Evolutionary conservation across 2,113 vertebrate genomes (phyloP).

Genomic region (Neomonachus schauinslandi): DNA sequence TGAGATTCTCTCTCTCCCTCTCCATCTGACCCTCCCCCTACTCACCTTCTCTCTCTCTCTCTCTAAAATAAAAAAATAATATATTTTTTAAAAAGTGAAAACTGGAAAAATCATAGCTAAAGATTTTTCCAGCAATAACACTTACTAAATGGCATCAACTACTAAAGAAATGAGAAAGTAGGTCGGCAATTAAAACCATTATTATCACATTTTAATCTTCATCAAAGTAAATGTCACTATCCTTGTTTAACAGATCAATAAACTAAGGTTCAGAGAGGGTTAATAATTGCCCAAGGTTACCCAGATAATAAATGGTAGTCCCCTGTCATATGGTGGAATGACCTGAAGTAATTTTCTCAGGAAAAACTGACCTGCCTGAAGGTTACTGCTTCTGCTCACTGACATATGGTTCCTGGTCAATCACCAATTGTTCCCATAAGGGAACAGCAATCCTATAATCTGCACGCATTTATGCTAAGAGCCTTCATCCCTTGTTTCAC

Average conservation of each 20-base stretch:
- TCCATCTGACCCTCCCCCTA: background rate
- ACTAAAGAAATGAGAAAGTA: slow-evolving; percentile 43
- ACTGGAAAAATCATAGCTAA: background rate
- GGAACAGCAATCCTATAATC: background rate
- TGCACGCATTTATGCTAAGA: background rate
- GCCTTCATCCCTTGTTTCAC: background rate
- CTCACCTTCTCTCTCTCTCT: background rate
- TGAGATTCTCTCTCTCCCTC: background rate
- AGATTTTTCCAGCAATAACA: background rate
- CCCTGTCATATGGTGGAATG: background rate
- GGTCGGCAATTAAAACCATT: slow-evolving; percentile 28
- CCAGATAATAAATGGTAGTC: slow-evolving; percentile 49
- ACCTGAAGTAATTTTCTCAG: slow-evolving; percentile 26
- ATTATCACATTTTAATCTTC: slow-evolving; percentile 62
- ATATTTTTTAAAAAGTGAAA: background rate
- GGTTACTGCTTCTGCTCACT: background rate
- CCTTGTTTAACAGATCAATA: slow-evolving; percentile 55
- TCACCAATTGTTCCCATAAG: background rate
- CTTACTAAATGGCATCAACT: slow-evolving; percentile 50
- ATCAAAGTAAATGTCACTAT: slow-evolving; percentile 65
- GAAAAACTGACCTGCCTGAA: background rate
- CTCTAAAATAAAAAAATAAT: background rate
- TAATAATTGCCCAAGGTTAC: slow-evolving; percentile 36
- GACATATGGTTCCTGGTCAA: background rate
- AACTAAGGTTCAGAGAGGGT: slow-evolving; percentile 32